phyloP scores from a whole-genome alignment of 2,113 vertebrate species.

The Alaudala cheleensis region DNA sequence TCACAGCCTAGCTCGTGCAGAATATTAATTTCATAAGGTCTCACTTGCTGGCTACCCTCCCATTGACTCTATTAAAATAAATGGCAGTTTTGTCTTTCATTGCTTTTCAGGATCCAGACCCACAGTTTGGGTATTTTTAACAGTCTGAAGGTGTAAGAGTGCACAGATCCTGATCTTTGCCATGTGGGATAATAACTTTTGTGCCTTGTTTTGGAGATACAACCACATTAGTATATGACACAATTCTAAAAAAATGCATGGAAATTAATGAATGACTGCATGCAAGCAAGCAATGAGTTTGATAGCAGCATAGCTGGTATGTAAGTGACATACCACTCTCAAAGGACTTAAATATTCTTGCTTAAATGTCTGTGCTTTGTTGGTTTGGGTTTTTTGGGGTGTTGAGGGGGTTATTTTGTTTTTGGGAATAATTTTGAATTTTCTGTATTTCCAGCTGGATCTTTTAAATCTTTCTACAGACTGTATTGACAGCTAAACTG shows the following conservation, averaged over 20 bases:
- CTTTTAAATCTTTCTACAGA: background rate
- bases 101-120: background rate
- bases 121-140: background rate
- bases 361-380: background rate
- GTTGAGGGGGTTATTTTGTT: rapidly evolving
- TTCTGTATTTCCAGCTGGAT: background rate
- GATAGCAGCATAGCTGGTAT: background rate
- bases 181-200: background rate
- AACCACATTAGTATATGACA: background rate
- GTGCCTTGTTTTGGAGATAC: background rate
- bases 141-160: background rate
- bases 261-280: background rate
- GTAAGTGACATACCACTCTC: background rate
- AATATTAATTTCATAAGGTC: conserved; percentile 41
- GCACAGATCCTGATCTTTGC: background rate
- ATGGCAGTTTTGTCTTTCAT: conserved; percentile 8
- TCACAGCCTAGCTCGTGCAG: conserved; percentile 20
- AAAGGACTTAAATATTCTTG: background rate
- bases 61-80: conserved; percentile 28
- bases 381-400: background rate
- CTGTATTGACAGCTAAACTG: background rate
- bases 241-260: background rate
- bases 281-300: background rate
- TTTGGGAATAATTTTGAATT: background rate
- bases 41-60: conserved; percentile 30